phyloP scores from a whole-genome alignment of 2,113 vertebrate genomes.

The Rhipidura dahli region DNA sequence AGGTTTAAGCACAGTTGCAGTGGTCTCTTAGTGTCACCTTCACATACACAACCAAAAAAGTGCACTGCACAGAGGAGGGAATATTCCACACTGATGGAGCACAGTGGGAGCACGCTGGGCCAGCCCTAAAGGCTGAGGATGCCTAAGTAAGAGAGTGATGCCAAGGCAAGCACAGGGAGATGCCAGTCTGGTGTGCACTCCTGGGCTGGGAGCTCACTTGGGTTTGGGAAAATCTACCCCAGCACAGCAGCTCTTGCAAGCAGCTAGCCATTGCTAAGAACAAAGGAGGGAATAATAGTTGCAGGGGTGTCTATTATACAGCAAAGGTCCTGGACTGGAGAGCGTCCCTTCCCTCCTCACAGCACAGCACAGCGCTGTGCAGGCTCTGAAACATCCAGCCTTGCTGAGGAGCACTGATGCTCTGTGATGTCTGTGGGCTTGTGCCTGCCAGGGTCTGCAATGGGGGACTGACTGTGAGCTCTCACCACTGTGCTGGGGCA shows the following conservation, averaged over 20 bases:
- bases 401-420: neutral
- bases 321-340: neutral
- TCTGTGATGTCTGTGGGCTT: fast-evolving
- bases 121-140: neutral
- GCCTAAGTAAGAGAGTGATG: neutral
- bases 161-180: neutral
- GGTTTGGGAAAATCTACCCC: neutral
- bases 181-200: fast-evolving
- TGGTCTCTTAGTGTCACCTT: neutral
- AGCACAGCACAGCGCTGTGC: too few species aligned
- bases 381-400: neutral
- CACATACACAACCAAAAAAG: neutral
- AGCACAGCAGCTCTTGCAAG: neutral
- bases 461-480: fast-evolving
- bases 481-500: neutral
- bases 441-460: neutral
- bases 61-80: fast-evolving
- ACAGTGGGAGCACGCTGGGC: fast-evolving
- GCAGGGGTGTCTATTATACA: fast-evolving
- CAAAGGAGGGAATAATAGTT: neutral
- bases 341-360: neutral
- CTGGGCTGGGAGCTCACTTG: neutral
- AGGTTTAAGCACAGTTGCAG: conserved; percentile 11
- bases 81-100: fast-evolving
- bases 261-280: neutral